phyloP scores from a whole-genome alignment of 2,888 invertebrate genomes.

The Anodontia alba region DNA sequence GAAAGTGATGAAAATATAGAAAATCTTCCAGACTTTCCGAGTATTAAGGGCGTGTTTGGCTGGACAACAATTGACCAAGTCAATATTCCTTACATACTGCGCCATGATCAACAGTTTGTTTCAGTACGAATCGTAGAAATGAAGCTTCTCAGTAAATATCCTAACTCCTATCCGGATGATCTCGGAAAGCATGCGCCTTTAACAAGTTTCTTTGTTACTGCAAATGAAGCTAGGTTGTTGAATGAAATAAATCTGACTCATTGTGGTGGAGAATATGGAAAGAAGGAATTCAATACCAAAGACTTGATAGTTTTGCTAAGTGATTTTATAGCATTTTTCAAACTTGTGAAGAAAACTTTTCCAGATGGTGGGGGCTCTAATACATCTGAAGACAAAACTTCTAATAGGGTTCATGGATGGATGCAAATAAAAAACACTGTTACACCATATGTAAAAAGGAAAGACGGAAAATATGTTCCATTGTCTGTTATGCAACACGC shows the following conservation, averaged over 20 bases:
- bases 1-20: slow-evolving; percentile 47
- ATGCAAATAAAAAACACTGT: slow-evolving; percentile 91
- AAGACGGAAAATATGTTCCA: slow-evolving; percentile 93
- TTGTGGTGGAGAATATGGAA: slow-evolving; percentile 95
- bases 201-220: slow-evolving; percentile 96
- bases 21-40: slow-evolving; percentile 83
- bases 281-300: slow-evolving; percentile 93
- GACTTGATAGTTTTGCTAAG: slow-evolving; percentile 95
- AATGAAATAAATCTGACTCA: slow-evolving; percentile 97
- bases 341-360: slow-evolving; percentile 88
- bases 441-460: slow-evolving; percentile 93
- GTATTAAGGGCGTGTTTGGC: slow-evolving; percentile 89
- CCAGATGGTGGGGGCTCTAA: slow-evolving; percentile 65
- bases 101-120: slow-evolving; percentile 93
- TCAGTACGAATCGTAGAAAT: slow-evolving; percentile 97
- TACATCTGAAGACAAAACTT: slow-evolving; percentile 26
- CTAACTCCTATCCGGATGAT: slow-evolving; percentile 89
- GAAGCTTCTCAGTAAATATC: slow-evolving; percentile 88
- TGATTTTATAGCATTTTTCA: slow-evolving; percentile 95
- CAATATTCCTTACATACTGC: slow-evolving; percentile 92
- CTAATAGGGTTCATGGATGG: slow-evolving; percentile 78
- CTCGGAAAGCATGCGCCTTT: slow-evolving; percentile 95
- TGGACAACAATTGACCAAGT: slow-evolving; percentile 93
- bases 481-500: slow-evolving; percentile 86
- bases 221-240: slow-evolving; percentile 94